Conservation (phyloP, 2,113 vertebrate genomes). For the Riparia riparia region DNA sequence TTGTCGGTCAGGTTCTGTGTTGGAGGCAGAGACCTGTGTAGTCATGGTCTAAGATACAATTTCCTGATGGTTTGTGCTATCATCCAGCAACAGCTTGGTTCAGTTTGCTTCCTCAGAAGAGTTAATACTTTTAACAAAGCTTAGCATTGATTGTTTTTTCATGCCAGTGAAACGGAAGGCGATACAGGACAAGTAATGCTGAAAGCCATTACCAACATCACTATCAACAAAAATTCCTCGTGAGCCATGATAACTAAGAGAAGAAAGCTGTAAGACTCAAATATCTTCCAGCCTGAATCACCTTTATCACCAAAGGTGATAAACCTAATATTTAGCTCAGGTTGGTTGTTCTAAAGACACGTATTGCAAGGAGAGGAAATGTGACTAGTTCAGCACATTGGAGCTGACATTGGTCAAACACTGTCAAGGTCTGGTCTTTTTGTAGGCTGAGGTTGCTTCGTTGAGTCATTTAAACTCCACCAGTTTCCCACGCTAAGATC, state of each 20-base stretch:
- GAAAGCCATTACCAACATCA: neutral
- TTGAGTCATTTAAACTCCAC: neutral
- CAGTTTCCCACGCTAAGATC: neutral
- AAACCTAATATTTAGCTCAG: neutral
- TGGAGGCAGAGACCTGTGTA: neutral
- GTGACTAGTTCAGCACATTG: neutral
- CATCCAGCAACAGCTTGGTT: neutral
- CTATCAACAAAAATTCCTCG: neutral
- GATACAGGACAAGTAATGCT: neutral
- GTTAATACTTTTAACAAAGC: neutral
- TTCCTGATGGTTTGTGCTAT: neutral
- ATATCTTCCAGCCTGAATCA: neutral
- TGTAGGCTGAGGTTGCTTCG: constrained; percentile 1
- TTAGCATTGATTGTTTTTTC: neutral
- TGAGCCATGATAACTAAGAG: neutral
- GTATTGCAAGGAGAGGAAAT: neutral
- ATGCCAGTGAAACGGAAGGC: neutral
- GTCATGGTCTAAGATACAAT: neutral
- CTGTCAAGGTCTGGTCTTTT: neutral
- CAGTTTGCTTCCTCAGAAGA: neutral
- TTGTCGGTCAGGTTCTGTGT: neutral
- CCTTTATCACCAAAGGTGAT: neutral
- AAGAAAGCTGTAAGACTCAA: neutral
- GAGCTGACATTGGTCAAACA: neutral
- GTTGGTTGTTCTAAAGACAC: neutral